Percentiles rank a stretch among this genome's conserved stretches.
These are phyloP conservation scores for Coelogynopora nodosa DNA, from an alignment of 2,888 invertebrate species.

Conservation along the genomic window DNA sequence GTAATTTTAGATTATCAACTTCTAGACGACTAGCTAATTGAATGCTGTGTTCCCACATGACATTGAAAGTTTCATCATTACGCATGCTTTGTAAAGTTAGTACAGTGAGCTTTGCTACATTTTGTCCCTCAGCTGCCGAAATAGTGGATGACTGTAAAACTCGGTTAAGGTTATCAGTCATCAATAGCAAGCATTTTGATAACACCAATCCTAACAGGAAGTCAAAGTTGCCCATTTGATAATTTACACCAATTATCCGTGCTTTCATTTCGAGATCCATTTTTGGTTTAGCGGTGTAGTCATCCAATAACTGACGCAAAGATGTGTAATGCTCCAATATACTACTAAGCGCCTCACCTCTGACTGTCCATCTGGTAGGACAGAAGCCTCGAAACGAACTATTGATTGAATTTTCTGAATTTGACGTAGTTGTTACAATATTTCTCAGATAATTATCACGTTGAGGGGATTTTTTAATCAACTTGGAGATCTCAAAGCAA, in stretches of 20 bases:
- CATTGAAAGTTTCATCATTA: neutral
- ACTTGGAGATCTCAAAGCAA: neutral
- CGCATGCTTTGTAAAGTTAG: neutral
- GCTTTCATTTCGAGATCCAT: neutral
- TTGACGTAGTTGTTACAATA: neutral
- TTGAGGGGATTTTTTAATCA: neutral
- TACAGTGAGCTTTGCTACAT: neutral
- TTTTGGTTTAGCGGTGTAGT: neutral
- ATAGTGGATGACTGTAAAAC: neutral
- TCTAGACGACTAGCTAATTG: slow-evolving; percentile 2
- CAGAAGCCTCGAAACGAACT: neutral
- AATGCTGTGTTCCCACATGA: neutral
- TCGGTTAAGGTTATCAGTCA: neutral
- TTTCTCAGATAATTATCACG: neutral
- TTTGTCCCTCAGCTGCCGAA: neutral
- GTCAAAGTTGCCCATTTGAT: neutral
- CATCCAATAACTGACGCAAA: neutral
- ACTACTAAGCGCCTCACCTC: neutral
- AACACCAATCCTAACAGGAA: slow-evolving; percentile 3
- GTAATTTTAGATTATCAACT: neutral
- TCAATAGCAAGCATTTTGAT: slow-evolving; percentile 8
- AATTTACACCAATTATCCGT: neutral
- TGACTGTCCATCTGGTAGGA: neutral
- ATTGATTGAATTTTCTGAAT: neutral
- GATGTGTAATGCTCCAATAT: neutral